Conservation (phyloP, 2,113 vertebrate genomes). For the Ictidomys tridecemlineatus region DNA sequence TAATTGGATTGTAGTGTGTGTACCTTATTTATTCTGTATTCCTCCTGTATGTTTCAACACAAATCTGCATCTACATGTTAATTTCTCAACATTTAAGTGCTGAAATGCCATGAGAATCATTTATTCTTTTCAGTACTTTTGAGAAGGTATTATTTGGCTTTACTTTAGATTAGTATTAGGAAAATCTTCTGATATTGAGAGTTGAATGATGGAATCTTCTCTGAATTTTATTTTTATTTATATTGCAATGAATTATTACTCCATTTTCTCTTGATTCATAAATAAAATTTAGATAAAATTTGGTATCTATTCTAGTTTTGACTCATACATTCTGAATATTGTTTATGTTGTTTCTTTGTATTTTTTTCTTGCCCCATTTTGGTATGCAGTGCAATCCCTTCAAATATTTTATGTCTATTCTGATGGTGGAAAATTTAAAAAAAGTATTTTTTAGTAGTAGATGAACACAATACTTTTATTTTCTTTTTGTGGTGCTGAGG, state of each 20-base stretch:
- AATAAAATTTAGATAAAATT: neutral
- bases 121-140: neutral
- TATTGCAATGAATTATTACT: neutral
- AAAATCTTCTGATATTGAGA: neutral
- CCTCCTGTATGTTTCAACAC: neutral
- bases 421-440: neutral
- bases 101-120: neutral
- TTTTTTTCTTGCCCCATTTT: neutral
- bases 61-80: neutral
- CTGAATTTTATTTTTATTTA: neutral
- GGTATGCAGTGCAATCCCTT: neutral
- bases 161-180: neutral
- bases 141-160: neutral
- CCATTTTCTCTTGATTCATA: neutral
- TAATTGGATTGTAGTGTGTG: conserved; percentile 56
- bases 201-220: neutral
- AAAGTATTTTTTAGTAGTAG: too few relatives aligned
- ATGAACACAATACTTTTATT: too few relatives aligned
- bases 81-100: neutral
- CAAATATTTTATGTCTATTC: neutral
- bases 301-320: neutral
- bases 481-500: too few relatives aligned
- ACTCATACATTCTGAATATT: neutral
- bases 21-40: conserved; percentile 37
- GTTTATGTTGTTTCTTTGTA: neutral